phyloP scores from a whole-genome alignment of 2,888 invertebrate species.

The Melieria crassipennis region DNA sequence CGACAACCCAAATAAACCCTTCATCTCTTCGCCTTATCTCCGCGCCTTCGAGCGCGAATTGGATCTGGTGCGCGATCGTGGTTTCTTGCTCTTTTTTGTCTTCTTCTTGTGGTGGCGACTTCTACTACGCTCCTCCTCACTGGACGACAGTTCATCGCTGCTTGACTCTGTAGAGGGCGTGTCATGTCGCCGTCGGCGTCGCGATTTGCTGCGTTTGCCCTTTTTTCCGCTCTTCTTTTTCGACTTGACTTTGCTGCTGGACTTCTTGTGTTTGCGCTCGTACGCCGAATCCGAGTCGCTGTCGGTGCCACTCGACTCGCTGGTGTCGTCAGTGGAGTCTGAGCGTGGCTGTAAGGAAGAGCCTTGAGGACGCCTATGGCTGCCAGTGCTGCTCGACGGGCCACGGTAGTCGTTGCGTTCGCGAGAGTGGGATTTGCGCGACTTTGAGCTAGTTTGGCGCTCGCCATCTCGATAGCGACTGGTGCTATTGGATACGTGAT shows the following conservation, averaged over 20 bases:
- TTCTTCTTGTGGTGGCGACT: conserved; percentile 59
- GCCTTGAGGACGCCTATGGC: conserved; percentile 22
- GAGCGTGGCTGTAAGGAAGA: not conserved
- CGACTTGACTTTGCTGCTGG: conserved; percentile 47
- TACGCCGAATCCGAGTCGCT: conserved; percentile 52
- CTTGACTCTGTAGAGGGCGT: conserved; percentile 8
- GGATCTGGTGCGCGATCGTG: conserved; percentile 56
- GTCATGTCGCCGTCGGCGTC: conserved; percentile 32
- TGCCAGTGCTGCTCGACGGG: not conserved
- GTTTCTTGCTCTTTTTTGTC: conserved; percentile 63
- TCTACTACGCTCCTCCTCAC: conserved; percentile 47
- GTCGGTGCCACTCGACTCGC: conserved; percentile 45
- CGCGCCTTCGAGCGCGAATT: conserved; percentile 30
- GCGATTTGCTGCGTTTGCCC: conserved; percentile 47
- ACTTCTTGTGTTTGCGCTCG: conserved; percentile 51
- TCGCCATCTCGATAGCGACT: not conserved
- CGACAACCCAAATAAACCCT: no score
- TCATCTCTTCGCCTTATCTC: not conserved
- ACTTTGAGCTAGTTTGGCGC: not conserved
- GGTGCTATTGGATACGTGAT: not conserved
- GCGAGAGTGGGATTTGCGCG: not conserved
- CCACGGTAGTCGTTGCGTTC: not conserved
- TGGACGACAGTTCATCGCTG: conserved; percentile 24
- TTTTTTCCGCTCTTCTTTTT: conserved; percentile 53
- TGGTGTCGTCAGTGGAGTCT: conserved; percentile 10